phyloP scores from a whole-genome alignment of 2,888 invertebrate species.

The Lycophotia porphyrea region DNA sequence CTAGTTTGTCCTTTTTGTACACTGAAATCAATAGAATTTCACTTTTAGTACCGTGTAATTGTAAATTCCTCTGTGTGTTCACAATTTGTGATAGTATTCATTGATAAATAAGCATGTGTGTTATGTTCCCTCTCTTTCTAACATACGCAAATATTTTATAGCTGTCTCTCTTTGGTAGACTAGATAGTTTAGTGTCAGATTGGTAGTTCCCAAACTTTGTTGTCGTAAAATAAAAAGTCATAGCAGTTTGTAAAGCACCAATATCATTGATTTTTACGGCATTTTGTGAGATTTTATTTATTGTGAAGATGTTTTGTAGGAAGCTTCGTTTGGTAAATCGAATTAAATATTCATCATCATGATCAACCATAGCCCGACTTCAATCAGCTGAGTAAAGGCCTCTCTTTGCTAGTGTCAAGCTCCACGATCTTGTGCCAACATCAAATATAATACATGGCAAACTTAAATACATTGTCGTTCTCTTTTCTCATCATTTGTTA shows the following conservation, averaged over 20 bases:
- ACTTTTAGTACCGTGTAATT: conserved; percentile 12
- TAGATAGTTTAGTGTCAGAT: neutral
- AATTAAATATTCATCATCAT: neutral
- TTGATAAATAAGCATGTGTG: conserved; percentile 44
- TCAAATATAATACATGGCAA: neutral
- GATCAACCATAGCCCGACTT: too few species aligned
- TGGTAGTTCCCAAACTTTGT: neutral
- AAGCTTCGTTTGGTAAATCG: neutral
- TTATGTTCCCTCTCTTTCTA: conserved; percentile 42
- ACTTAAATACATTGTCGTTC: too few species aligned
- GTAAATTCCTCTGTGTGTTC: conserved; percentile 6
- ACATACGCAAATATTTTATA: neutral
- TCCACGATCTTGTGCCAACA: too few species aligned
- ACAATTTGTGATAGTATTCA: conserved; percentile 34
- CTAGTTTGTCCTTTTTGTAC: neutral
- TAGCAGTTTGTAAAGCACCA: neutral
- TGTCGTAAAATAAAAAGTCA: neutral
- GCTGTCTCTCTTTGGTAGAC: neutral
- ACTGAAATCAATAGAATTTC: neutral
- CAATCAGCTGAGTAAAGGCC: too few species aligned
- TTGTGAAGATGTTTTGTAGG: neutral
- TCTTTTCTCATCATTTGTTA: neutral
- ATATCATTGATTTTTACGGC: too few species aligned
- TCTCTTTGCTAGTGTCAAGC: too few species aligned
- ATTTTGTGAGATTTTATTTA: neutral